A percentile compares a stretch with the other conserved stretches of the same genome.
Evolutionary conservation across 1,140 invertebrate genomes (phyloP).

Genomic region (Achatina immaculata): DNA sequence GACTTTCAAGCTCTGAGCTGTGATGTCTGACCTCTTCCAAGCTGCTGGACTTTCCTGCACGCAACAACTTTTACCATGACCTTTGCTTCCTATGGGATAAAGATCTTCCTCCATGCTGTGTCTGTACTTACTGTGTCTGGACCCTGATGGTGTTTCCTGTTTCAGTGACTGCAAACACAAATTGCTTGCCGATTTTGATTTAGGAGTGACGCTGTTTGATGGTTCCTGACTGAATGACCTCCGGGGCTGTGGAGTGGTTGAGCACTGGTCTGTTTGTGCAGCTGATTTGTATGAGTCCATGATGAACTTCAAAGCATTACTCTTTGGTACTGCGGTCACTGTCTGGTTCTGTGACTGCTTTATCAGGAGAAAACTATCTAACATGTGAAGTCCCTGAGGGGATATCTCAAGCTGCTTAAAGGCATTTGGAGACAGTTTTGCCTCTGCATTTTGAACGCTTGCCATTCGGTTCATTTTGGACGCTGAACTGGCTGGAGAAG

Average conservation of each 20-base stretch:
- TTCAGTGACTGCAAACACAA: not conserved
- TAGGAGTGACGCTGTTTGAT: not conserved
- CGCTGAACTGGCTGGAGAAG: slow-evolving; percentile 36
- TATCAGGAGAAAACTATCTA: not conserved
- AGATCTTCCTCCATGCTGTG: not conserved
- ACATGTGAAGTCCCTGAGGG: not conserved
- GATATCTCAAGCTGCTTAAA: slow-evolving; percentile 21
- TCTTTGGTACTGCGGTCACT: not conserved
- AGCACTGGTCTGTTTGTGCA: not conserved
- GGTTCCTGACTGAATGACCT: not conserved
- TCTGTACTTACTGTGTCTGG: not conserved
- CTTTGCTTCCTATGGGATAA: not conserved
- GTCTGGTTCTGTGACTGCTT: not conserved
- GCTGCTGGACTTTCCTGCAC: not conserved
- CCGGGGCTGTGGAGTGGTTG: not conserved
- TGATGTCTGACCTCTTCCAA: not conserved
- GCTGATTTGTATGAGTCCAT: slow-evolving; percentile 27
- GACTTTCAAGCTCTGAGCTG: not conserved
- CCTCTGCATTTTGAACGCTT: not conserved
- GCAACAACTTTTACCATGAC: not conserved
- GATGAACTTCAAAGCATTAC: slow-evolving; percentile 25
- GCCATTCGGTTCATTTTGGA: slow-evolving; percentile 30
- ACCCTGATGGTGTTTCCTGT: not conserved
- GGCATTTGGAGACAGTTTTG: slow-evolving; percentile 35
- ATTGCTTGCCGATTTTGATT: not conserved